Evolutionary conservation across 2,797 vertebrate species (phyloP), one percentile per base, ranked within the genome.

Genomic region (Schizothorax lantsangensis): DNA sequence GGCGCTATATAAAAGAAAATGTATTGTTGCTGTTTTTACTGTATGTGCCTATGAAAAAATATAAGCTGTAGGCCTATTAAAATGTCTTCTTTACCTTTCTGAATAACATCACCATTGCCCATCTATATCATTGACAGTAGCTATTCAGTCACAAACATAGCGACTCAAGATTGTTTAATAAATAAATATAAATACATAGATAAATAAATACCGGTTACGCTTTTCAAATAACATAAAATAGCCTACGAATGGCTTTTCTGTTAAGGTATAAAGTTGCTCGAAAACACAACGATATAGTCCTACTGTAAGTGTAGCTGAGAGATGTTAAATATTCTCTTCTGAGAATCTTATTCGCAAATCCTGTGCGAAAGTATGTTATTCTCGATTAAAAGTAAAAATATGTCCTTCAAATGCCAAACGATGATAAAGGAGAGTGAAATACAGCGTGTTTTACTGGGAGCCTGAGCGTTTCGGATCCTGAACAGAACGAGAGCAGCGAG

Each of bases 401-500:
- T 8, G 64, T 2, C 57, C 57, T 7, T 30, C 10, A 54, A 14
- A 17, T 68, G 79, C 23, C 54, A 75, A 38, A 66, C 7, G 47
- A 71, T 23, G 40, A 11, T 69, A 78, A 26, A 52, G 6, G 17
- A 52, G 36, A 43, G 19, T 30, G 40, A 77, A 40, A 52, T 12
- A 38, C n/a, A 47, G 40, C 45, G 17, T 38, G 33, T 71, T 62
- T 54, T n/a, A 1, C 38, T 47, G 8, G 23, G 14, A 66, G 40
- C 57, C 81, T 75, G 26, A 36, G 84, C 33, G 23, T 26, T 52
- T 52, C 92, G 93, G 95, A 95, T 95, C 94, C 93, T 92, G 91
- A 93, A 93, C 88, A 91, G 93, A 94, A 96, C 95, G 95, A 96
- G 95, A 96, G 94, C 77, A 91, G 95, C 95, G 95, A 96, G 95